phyloP scores from a whole-genome alignment of 2,888 invertebrate genomes.

The Caenorhabditis uteleia region DNA sequence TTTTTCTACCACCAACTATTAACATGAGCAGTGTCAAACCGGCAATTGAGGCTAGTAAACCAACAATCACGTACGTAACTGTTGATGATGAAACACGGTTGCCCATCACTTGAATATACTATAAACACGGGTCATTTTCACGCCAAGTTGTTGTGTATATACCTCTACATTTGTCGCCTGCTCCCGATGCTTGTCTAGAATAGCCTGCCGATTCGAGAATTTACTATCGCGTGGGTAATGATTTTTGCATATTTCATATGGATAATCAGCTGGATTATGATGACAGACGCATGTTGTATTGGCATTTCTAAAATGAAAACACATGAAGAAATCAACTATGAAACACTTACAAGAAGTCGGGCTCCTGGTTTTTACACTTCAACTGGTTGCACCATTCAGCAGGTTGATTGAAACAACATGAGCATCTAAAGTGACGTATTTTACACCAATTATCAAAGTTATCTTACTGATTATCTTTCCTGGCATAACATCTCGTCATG shows the following conservation, averaged over 20 bases:
- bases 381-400: conserved; percentile 59
- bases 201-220: conserved; percentile 16
- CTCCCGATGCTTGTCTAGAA: conserved; percentile 16
- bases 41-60: conserved; percentile 29
- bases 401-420: conserved; percentile 66
- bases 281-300: conserved; percentile 64
- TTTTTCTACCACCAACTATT: conserved; percentile 36
- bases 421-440: conserved; percentile 45
- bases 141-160: background rate
- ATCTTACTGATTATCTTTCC: conserved; percentile 39
- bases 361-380: conserved; percentile 57
- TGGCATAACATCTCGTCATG: conserved; percentile 53
- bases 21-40: conserved; percentile 39
- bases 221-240: conserved; percentile 24
- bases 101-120: conserved; percentile 38
- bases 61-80: conserved; percentile 40
- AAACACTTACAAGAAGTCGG: conserved; percentile 53
- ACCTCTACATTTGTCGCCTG: conserved; percentile 16
- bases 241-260: conserved; percentile 50
- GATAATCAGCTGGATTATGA: conserved; percentile 52
- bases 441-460: background rate
- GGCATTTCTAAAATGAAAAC: conserved; percentile 35
- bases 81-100: conserved; percentile 23
- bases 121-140: conserved; percentile 4
- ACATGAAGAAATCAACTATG: background rate